These are phyloP conservation scores for Anguilla rostrata DNA, from an alignment of 2,113 vertebrate genomes.

Conservation along the genomic window DNA sequence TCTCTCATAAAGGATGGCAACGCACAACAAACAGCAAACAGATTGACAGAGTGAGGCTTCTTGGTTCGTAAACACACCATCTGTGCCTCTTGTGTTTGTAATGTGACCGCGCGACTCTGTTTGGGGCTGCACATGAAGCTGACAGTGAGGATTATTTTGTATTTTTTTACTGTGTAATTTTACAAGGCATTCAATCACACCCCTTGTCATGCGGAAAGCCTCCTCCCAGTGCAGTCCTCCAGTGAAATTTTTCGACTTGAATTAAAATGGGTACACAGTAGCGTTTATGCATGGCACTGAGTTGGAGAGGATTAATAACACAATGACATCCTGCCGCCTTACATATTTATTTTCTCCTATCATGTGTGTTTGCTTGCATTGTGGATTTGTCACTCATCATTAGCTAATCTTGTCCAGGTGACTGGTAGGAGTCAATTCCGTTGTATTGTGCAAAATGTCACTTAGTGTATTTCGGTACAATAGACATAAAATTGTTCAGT, in stretches of 20 bases:
- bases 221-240: neutral
- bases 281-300: conserved; percentile 20
- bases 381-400: neutral
- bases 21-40: neutral
- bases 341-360: conserved; percentile 4
- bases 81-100: conserved; percentile 11
- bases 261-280: conserved; percentile 15
- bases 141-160: neutral
- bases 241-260: conserved; percentile 15
- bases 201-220: conserved; percentile 3
- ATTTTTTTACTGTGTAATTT: conserved; percentile 16
- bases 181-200: conserved; percentile 30
- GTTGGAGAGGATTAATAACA: conserved; percentile 18
- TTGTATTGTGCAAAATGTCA: neutral
- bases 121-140: conserved; percentile 1
- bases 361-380: conserved; percentile 5
- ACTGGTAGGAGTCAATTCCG: neutral
- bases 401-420: neutral
- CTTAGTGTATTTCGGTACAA: neutral
- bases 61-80: neutral
- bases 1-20: neutral
- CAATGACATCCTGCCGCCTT: conserved; percentile 1
- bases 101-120: neutral
- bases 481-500: neutral
- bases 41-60: neutral